phyloP scores from a whole-genome alignment of 2,113 vertebrate genomes.

The Ciconia boyciana region DNA sequence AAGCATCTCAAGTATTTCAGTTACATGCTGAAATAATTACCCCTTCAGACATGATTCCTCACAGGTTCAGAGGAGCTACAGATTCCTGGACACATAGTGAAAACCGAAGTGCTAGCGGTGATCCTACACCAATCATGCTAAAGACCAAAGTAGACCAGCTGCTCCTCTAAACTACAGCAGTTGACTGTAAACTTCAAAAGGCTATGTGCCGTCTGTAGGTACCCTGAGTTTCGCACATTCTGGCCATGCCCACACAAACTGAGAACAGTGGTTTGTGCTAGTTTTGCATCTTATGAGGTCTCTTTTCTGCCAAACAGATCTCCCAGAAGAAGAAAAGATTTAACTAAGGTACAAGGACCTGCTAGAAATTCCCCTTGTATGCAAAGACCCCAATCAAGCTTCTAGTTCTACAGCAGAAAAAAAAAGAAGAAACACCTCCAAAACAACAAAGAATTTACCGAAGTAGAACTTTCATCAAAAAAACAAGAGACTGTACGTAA shows the following conservation, averaged over 20 bases:
- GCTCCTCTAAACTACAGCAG: neutral
- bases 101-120: neutral
- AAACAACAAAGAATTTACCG: neutral
- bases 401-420: neutral
- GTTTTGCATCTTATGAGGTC: neutral
- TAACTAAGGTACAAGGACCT: neutral
- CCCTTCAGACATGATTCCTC: neutral
- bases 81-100: neutral
- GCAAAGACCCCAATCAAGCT: neutral
- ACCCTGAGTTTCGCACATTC: neutral
- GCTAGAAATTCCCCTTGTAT: neutral
- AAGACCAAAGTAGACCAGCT: neutral
- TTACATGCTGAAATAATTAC: neutral
- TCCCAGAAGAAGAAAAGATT: neutral
- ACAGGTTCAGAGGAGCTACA: neutral
- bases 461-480: neutral
- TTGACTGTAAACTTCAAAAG: neutral
- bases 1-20: neutral
- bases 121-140: neutral
- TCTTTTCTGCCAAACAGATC: neutral
- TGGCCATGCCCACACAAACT: neutral
- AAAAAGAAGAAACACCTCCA: neutral
- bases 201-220: neutral
- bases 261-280: neutral
- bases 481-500: neutral